Percentiles rank a stretch among this genome's conserved stretches.
Conservation (phyloP, 2,888 invertebrate genomes). For the Macrosiphum euphorbiae region DNA sequence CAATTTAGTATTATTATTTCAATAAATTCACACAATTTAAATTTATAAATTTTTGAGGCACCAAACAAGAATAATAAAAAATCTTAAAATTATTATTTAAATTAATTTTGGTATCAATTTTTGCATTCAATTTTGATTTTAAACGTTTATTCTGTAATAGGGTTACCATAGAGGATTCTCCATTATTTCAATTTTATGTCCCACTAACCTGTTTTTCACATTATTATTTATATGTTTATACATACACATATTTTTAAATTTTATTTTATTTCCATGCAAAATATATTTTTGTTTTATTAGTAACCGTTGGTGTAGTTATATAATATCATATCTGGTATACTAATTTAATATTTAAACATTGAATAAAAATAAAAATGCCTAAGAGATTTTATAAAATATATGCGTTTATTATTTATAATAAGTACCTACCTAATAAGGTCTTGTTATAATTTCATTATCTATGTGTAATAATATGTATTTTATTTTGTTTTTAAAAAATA, state of each 20-base stretch:
- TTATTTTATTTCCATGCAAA: background rate
- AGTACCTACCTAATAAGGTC: background rate
- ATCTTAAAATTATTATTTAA: background rate
- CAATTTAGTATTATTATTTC: background rate
- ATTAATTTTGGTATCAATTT: too few relatives aligned
- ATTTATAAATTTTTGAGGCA: background rate
- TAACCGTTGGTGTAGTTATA: background rate
- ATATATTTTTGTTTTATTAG: background rate
- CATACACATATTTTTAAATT: too few relatives aligned
- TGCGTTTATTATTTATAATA: background rate
- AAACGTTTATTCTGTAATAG: too few relatives aligned
- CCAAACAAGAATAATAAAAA: background rate
- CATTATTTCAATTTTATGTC: too few relatives aligned
- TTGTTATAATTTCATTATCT: background rate
- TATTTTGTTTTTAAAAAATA: too few relatives aligned
- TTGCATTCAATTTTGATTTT: too few relatives aligned
- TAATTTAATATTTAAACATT: background rate
- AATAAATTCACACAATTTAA: background rate
- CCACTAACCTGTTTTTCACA: too few relatives aligned
- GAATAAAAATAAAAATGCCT: background rate
- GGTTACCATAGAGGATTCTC: too few relatives aligned
- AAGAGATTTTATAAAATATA: background rate
- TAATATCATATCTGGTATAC: background rate
- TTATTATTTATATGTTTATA: too few relatives aligned
- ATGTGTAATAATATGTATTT: background rate